Percentiles rank a stretch among this genome's conserved stretches.
Conservation (phyloP, 2,797 vertebrate species). For the Sebastes taczanowskii region DNA sequence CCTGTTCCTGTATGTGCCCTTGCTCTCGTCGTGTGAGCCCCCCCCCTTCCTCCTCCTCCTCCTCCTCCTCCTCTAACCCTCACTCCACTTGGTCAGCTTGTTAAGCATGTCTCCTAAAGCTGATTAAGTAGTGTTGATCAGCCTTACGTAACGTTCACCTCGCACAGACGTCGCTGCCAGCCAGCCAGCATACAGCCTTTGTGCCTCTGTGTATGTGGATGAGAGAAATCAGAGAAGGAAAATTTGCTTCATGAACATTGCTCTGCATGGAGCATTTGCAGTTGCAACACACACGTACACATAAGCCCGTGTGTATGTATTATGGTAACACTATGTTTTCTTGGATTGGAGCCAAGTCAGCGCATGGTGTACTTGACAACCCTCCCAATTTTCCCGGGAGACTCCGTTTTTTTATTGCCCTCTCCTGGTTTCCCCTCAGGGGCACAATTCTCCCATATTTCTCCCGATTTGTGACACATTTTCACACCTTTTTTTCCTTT, state of each 20-base stretch:
- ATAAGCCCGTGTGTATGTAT: neutral
- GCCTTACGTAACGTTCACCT: conserved; percentile 77
- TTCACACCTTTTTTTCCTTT: neutral
- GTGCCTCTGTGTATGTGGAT: conserved; percentile 23
- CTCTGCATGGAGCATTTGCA: conserved; percentile 18
- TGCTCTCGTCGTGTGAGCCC: neutral
- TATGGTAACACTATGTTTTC: conserved; percentile 17
- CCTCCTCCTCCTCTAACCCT: conserved; percentile 18
- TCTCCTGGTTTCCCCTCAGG: neutral
- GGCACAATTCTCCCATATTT: neutral
- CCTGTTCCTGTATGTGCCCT: conserved; percentile 2
- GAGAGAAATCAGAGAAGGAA: conserved; percentile 34
- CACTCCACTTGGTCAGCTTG: conserved; percentile 65
- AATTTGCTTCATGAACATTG: conserved; percentile 49
- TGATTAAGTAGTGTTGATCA: conserved; percentile 80
- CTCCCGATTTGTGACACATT: neutral
- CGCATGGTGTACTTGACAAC: neutral
- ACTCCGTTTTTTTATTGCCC: neutral
- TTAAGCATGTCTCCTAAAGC: conserved; percentile 80
- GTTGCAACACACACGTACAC: neutral
- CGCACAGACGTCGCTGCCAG: conserved; percentile 55
- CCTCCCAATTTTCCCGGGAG: neutral
- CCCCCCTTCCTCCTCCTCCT: conserved; percentile 1
- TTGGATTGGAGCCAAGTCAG: conserved; percentile 26
- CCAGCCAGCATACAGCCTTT: conserved; percentile 30